phyloP scores from a whole-genome alignment of 2,888 invertebrate genomes.

The Gymnocheta viridis region DNA sequence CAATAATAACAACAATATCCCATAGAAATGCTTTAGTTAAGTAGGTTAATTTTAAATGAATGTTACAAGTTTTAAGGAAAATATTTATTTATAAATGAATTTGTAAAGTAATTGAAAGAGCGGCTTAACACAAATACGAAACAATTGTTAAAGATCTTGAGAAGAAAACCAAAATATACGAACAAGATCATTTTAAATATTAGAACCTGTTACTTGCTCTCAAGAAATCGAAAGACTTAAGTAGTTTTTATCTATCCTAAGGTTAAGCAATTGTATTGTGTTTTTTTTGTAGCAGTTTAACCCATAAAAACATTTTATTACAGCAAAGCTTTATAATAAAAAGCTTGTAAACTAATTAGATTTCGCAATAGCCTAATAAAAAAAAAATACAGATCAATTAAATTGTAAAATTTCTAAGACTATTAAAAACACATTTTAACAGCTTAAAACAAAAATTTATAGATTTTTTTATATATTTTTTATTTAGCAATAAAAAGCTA shows the following conservation, averaged over 20 bases:
- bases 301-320: not conserved
- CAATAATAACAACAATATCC: not conserved
- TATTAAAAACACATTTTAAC: not conserved
- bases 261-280: not conserved
- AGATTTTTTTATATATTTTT: constrained; percentile 1
- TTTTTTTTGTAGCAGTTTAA: not conserved
- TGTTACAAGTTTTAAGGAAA: constrained; percentile 12
- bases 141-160: not conserved
- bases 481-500: not conserved
- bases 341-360: not conserved
- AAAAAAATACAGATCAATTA: not conserved
- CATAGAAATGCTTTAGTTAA: constrained; percentile 9
- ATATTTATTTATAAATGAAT: constrained; percentile 29
- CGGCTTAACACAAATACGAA: not conserved
- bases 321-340: not conserved
- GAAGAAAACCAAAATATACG: not conserved
- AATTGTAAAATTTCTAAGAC: not conserved
- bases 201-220: not conserved
- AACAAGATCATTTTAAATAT: not conserved
- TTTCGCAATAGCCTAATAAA: not conserved
- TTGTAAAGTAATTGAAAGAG: not conserved
- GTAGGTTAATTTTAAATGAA: constrained; percentile 48
- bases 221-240: not conserved
- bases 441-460: not conserved
- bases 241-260: not conserved